Percentiles rank a stretch among this genome's conserved stretches.
phyloP scores from a whole-genome alignment of 30 jellyfish, hydroid and myxozoan species.

The Aurelia aurita complex sp. Pacific region DNA sequence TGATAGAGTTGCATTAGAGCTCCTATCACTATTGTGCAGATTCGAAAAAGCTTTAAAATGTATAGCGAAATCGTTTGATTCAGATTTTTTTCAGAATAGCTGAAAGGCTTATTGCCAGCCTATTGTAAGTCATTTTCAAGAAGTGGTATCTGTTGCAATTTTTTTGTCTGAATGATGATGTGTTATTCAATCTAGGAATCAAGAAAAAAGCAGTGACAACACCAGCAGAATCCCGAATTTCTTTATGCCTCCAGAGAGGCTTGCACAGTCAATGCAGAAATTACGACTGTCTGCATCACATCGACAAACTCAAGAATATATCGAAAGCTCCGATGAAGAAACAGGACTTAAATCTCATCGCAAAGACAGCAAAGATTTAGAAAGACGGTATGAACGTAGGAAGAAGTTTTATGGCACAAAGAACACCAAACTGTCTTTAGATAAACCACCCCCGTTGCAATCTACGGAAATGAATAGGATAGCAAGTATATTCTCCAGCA shows the following conservation, averaged over 20 bases:
- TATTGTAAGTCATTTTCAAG: no score
- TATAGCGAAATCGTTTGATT: no score
- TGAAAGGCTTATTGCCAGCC: no score
- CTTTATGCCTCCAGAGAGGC: conserved; percentile 84
- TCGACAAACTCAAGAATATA: conserved; percentile 21
- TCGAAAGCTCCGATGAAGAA: not conserved
- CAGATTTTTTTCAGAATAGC: no score
- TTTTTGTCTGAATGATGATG: not conserved
- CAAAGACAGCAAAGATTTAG: not conserved
- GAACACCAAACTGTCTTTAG: conserved; percentile 22
- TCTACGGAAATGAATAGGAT: conserved; percentile 74
- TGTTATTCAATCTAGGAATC: not conserved
- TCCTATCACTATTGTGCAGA: no score
- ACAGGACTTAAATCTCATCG: not conserved
- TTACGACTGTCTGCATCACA: conserved; percentile 64
- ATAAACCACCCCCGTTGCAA: conserved; percentile 70
- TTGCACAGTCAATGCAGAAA: conserved; percentile 83
- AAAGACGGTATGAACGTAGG: conserved; percentile 10
- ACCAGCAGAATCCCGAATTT: conserved; percentile 70
- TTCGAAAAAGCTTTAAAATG: no score
- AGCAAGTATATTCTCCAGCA: conserved; percentile 78
- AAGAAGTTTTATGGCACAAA: conserved; percentile 20
- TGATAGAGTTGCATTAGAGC: no score
- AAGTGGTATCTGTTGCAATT: no score
- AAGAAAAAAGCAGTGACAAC: not conserved